Conservation (phyloP, 2,888 invertebrate genomes). For the Epirrita christyi region DNA sequence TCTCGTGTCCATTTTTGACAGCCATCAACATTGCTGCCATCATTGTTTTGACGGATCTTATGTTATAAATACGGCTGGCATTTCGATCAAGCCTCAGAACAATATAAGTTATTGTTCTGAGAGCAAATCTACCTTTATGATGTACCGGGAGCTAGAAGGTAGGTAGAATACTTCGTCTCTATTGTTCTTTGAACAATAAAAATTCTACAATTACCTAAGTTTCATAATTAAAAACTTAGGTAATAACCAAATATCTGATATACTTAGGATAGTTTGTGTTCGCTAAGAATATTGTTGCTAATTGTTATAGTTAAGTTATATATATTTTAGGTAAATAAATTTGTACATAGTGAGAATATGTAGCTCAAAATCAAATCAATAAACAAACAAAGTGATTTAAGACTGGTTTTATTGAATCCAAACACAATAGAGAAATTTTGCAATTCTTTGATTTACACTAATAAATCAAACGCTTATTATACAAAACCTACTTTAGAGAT, state of each 20-base stretch:
- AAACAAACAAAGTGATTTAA: conserved; percentile 70
- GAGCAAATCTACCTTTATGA: not conserved
- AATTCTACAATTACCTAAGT: not conserved
- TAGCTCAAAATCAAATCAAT: conserved; percentile 74
- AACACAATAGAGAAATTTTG: not conserved
- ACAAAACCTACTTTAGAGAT: not conserved
- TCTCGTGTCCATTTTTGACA: too few relatives aligned
- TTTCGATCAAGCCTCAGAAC: too few relatives aligned
- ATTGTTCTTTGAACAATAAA: not conserved
- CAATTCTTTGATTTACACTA: not conserved
- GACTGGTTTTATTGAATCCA: conserved; percentile 33
- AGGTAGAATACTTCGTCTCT: not conserved
- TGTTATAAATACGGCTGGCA: too few relatives aligned
- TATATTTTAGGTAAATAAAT: conserved; percentile 63
- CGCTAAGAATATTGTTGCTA: conserved; percentile 75
- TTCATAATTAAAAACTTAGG: not conserved
- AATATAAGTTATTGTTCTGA: too few relatives aligned
- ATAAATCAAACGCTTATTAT: not conserved
- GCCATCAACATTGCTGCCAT: too few relatives aligned
- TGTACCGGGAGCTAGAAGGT: not conserved
- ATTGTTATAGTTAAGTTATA: conserved; percentile 73
- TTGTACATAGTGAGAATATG: conserved; percentile 76
- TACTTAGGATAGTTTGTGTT: conserved; percentile 29
- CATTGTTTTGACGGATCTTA: too few relatives aligned
- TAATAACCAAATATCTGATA: conserved; percentile 19